These are phyloP conservation scores for Neogobius melanostomus DNA, from an alignment of 2,113 vertebrate genomes.

Conservation along the genomic window DNA sequence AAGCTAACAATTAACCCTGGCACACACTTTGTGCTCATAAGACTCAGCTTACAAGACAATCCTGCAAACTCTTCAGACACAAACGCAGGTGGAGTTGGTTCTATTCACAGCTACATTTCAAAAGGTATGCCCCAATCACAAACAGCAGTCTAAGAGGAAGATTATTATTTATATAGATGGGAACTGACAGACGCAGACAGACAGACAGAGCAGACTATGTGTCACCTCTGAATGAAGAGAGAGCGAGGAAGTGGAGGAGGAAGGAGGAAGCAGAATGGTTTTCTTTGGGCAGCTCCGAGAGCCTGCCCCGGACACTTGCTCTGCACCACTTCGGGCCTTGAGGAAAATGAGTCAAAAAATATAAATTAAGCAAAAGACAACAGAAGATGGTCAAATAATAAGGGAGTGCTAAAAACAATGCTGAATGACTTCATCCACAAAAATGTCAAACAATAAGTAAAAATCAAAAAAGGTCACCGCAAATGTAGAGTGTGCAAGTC, in stretches of 20 bases:
- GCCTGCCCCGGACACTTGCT: slow-evolving; percentile 61
- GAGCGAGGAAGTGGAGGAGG: slow-evolving; percentile 83
- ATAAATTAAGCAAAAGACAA: slow-evolving; percentile 21
- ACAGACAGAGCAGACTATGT: slow-evolving; percentile 48
- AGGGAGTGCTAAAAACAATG: not conserved
- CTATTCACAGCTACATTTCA: not conserved
- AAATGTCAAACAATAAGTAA: not conserved
- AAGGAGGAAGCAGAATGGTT: slow-evolving; percentile 90
- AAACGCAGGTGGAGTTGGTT: slow-evolving; percentile 4
- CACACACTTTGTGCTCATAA: slow-evolving; percentile 16
- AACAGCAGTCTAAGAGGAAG: not conserved
- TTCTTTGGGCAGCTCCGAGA: slow-evolving; percentile 97
- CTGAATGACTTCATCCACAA: not conserved
- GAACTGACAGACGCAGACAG: slow-evolving; percentile 21
- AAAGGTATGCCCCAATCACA: not conserved
- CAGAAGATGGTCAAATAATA: slow-evolving; percentile 16
- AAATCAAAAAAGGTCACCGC: not conserved
- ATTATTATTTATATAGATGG: not conserved
- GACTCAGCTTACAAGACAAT: slow-evolving; percentile 2
- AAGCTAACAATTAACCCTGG: slow-evolving; percentile 29
- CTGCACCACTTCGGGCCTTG: slow-evolving; percentile 84
- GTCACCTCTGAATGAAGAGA: slow-evolving; percentile 89
- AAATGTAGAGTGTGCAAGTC: not conserved
- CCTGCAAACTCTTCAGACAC: slow-evolving; percentile 4
- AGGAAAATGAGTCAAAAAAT: slow-evolving; percentile 21